Base-by-base conservation (phyloP, 2,888 invertebrate species). In the Coenonympha glycerion region DNA sequence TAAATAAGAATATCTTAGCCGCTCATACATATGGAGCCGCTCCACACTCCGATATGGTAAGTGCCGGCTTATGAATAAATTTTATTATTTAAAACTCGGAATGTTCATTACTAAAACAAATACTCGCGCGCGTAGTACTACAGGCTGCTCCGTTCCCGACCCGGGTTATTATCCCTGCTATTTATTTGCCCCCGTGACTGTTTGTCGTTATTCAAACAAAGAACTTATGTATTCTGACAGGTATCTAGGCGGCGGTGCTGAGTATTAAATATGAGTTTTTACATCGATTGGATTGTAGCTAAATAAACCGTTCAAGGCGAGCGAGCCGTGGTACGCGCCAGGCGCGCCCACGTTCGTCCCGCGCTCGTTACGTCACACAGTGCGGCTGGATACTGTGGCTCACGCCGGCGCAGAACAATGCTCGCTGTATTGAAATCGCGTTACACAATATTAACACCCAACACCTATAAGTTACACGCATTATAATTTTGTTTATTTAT, bases 81-180 rank as follows among this genome's bases (percentile, higher is more conserved):
- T 86, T 85, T 86, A 84, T 85, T 85, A 85, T 85, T 86, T 86
- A 84, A 87, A 85, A 86, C 81, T 80, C 76, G 76, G 82, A 79
- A 84, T 82, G 86, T 87, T 86, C 84, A 86, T 87, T 87, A 87
- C 87, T 86, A 87, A 87, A 87, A 87, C 86, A 86, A 87, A 87
- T 85, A 86, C 78, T 78, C 81, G 84, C 82, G 78, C 69, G 64
- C 79, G 81, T 85, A 85, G 86, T 85, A 83, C 72, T 77, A 85
- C 83, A 87, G 86, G 85, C 65, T 86, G 85, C 62, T 79, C 68
- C 71, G 51, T 61, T 68, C 56, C 48, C 46, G 40, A 24, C 31
- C 21, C 15, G 3, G 13, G 9, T 22, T 24, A 15, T 24, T 24
- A 16, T 16, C 15, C 22, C 19, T 21, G 15, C 6, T 4, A 11